phyloP scores from a whole-genome alignment of 2,888 invertebrate species.

The Anodontia alba region DNA sequence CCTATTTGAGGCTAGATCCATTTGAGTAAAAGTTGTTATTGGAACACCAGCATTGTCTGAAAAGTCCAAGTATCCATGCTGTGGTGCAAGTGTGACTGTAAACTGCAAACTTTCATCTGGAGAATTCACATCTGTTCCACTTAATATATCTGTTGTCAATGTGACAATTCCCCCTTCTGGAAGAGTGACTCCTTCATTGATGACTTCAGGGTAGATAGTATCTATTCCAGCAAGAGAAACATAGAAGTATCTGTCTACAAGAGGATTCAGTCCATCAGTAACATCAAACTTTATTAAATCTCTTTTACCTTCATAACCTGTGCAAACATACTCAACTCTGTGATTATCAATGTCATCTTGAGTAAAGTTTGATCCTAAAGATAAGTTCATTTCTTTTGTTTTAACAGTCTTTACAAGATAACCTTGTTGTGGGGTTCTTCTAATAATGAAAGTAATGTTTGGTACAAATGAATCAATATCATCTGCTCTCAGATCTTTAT shows the following conservation, averaged over 20 bases:
- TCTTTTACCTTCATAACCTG: constrained; percentile 80
- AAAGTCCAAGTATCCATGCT: constrained; percentile 81
- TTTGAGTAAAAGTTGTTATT: constrained; percentile 82
- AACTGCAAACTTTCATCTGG: constrained; percentile 80
- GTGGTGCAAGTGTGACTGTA: constrained; percentile 82
- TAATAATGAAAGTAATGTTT: constrained; percentile 80
- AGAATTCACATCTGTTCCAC: constrained; percentile 82
- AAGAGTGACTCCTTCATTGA: constrained; percentile 82
- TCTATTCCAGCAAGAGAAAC: constrained; percentile 83
- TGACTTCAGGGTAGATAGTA: constrained; percentile 80
- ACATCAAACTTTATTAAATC: constrained; percentile 84
- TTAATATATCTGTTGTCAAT: constrained; percentile 82
- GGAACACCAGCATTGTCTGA: constrained; percentile 78
- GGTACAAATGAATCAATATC: constrained; percentile 82
- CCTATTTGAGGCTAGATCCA: constrained; percentile 83
- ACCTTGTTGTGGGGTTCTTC: constrained; percentile 81
- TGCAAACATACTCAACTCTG: constrained; percentile 80
- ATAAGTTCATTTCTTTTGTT: constrained; percentile 74
- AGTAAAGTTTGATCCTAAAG: constrained; percentile 82
- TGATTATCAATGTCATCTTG: constrained; percentile 83
- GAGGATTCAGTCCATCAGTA: constrained; percentile 83
- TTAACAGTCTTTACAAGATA: constrained; percentile 68
- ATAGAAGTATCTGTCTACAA: constrained; percentile 83
- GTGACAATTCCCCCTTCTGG: constrained; percentile 82
- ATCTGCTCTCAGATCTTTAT: constrained; percentile 80